Base-by-base conservation (phyloP, 2,888 invertebrate species). In the Homarus gammarus region DNA sequence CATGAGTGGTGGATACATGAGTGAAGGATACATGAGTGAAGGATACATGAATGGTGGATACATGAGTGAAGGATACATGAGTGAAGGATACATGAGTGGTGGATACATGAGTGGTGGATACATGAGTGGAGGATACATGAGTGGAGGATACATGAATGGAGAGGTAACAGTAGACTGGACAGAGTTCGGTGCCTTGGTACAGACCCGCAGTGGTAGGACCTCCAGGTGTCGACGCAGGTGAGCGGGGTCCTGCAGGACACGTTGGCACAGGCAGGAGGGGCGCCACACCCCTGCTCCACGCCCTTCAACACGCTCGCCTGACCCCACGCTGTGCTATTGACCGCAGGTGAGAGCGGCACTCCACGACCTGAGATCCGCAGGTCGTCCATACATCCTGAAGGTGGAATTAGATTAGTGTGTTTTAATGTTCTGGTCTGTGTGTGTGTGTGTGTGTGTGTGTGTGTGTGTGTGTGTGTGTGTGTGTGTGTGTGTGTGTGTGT, bases 181-280 rank as follows among this genome's bases (percentile, higher is more conserved):
- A 56, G 64, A 73, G 36, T 31, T 8, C 38, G 6, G 8, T 36
- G 5, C 18, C 15, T n/a, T 97, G 96, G 15, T 73, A 96, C 98
- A 96, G 95, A 99, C 98, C 98, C 98, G 98, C 99, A 99, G 94
- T 99, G 98, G 93, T 98, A 98, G 94, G 98, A 97, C 94, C 99
- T 99, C 99, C 99, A 99, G 22, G 99, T 96, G 94, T 98, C 98
- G 92, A 97, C 97, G 94, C 98, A 99, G 93, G 98, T 97, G 94
- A 98, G 98, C 15, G 97, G 98, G 93, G 97, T 97, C 0, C 97
- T 97, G 93, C 99, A 99, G 93, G 97, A 97, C 64, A 98, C 97
- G 94, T 98, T 97, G 92, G 97, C 97, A 93, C 99, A 99, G 0
- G 98, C 98, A 93, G 98, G 97, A 93, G 98, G 98, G 3, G 98